Conservation (phyloP, 1,140 invertebrate genomes). For the Colletes latitarsis region DNA sequence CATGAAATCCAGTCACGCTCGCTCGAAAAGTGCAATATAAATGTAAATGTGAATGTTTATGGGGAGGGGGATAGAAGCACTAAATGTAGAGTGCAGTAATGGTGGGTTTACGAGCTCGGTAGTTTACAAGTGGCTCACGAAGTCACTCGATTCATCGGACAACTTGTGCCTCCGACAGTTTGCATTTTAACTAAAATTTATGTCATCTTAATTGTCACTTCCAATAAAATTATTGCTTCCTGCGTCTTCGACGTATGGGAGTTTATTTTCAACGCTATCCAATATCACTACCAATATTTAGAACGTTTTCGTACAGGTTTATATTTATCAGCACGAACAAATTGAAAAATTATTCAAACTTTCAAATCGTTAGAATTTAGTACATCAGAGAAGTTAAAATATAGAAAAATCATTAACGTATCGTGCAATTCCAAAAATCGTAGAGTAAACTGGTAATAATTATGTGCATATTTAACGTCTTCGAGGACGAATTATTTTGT, state of each 20-base stretch:
- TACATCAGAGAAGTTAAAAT: too few relatives aligned
- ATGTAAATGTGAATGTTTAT: constrained; percentile 49
- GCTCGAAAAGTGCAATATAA: constrained; percentile 17
- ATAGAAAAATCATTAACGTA: too few relatives aligned
- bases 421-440: too few relatives aligned
- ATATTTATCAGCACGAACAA: background rate
- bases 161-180: constrained; percentile 16
- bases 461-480: too few relatives aligned
- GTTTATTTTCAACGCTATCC: background rate
- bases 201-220: background rate
- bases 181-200: constrained; percentile 30
- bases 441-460: too few relatives aligned
- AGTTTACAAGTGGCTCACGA: constrained; percentile 45
- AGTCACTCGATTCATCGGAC: constrained; percentile 37
- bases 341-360: too few relatives aligned
- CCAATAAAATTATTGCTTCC: constrained; percentile 6
- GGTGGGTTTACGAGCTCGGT: constrained; percentile 34
- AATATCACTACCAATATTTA: background rate
- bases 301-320: too few relatives aligned
- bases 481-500: too few relatives aligned
- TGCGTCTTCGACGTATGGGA: background rate
- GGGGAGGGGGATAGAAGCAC: background rate
- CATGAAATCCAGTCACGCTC: constrained; percentile 12
- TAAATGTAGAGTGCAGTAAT: constrained; percentile 48
- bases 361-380: too few relatives aligned